Conservation (phyloP, 1,140 invertebrate genomes). For the Dinoponera quadriceps region DNA sequence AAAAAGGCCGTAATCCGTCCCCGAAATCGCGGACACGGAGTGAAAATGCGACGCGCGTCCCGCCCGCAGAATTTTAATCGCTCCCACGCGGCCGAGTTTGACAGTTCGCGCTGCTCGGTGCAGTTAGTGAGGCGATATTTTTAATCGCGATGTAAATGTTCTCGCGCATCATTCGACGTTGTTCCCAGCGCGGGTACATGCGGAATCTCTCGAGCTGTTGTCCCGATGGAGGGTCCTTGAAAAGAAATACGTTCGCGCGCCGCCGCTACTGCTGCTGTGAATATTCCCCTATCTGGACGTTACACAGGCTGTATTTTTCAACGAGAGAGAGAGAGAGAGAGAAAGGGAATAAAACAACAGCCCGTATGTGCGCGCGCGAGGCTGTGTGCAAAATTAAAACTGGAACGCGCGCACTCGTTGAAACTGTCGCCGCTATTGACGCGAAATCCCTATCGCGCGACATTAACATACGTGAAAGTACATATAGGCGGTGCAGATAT, state of each 20-base stretch:
- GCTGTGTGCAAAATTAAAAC: conserved; percentile 44
- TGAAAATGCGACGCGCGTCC: too few species aligned
- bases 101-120: too few species aligned
- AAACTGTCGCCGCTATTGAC: conserved; percentile 50
- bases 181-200: background rate
- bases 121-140: too few species aligned
- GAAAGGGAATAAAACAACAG: conserved; percentile 1
- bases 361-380: conserved; percentile 20
- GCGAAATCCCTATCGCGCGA: conserved; percentile 56
- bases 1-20: too few species aligned
- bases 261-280: too few species aligned
- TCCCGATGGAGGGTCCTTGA: too few species aligned
- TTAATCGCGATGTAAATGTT: background rate
- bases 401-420: conserved; percentile 40
- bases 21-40: too few species aligned
- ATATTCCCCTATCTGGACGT: background rate
- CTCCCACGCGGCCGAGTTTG: too few species aligned
- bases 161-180: background rate
- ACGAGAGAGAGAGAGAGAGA: background rate
- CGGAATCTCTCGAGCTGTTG: background rate
- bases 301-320: conserved; percentile 3
- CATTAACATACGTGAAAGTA: conserved; percentile 69
- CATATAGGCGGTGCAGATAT: conserved; percentile 12
- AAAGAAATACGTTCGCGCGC: too few species aligned
- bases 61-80: too few species aligned